Evolutionary conservation across 2,888 invertebrate genomes (phyloP).

Genomic region (Xestia sexstrigata): DNA sequence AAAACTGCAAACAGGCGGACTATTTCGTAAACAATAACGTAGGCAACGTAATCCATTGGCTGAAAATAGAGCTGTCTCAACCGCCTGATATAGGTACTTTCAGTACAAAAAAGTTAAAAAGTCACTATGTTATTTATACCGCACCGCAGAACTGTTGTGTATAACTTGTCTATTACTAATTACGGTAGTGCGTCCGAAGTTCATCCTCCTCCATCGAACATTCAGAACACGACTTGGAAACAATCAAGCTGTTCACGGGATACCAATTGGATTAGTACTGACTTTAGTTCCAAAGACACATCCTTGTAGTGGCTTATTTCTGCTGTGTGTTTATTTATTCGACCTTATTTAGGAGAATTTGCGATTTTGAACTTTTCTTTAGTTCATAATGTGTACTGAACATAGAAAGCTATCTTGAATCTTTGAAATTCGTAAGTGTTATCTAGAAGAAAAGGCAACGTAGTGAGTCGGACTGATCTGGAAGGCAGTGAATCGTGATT

Average conservation of each 20-base stretch:
- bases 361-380: not conserved
- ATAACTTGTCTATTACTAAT: slow-evolving; percentile 71
- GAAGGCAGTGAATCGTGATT: not conserved
- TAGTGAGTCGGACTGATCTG: not conserved
- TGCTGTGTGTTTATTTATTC: slow-evolving; percentile 41
- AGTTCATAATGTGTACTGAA: too few species aligned
- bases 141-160: slow-evolving; percentile 43
- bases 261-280: slow-evolving; percentile 80
- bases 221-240: slow-evolving; percentile 83
- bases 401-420: not conserved
- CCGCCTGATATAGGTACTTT: not conserved
- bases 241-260: slow-evolving; percentile 82
- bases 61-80: slow-evolving; percentile 1
- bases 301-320: slow-evolving; percentile 43
- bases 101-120: slow-evolving; percentile 25
- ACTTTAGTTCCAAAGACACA: slow-evolving; percentile 74
- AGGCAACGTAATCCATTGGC: not conserved
- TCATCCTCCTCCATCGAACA: slow-evolving; percentile 72
- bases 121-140: slow-evolving; percentile 45
- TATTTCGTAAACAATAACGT: slow-evolving; percentile 9
- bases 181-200: slow-evolving; percentile 70
- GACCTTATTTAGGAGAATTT: slow-evolving; percentile 9
- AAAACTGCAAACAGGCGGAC: not conserved
- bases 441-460: not conserved
- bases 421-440: not conserved